Evolutionary conservation across 1,140 invertebrate species (phyloP).

Genomic region (Conus betulinus): DNA sequence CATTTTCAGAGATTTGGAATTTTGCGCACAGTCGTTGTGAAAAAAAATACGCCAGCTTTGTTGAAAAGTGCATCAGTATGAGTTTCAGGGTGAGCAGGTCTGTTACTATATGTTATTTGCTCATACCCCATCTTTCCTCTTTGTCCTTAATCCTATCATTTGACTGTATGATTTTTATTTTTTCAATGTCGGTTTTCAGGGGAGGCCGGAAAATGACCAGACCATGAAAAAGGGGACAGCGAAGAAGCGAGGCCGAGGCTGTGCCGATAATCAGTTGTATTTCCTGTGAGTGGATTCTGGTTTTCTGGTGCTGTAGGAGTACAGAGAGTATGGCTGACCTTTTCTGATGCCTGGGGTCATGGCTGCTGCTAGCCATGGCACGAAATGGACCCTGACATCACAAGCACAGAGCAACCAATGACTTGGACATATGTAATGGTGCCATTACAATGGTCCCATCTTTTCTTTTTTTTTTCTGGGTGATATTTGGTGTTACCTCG

Average conservation of each 20-base stretch:
- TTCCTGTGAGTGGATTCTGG: not conserved
- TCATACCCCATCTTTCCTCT: no score
- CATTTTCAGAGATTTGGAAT: no score
- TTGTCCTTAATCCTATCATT: not conserved
- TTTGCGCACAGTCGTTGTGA: no score
- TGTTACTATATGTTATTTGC: no score
- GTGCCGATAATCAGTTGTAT: not conserved
- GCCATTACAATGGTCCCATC: not conserved
- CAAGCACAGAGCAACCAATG: not conserved
- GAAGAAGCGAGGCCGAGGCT: no score
- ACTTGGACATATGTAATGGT: not conserved
- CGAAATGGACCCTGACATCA: not conserved
- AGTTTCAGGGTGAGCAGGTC: no score
- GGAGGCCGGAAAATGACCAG: not conserved
- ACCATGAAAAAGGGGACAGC: not conserved
- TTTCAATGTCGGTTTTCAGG: not conserved
- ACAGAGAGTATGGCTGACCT: not conserved
- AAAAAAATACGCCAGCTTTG: no score
- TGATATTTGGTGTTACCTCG: slow-evolving; percentile 1
- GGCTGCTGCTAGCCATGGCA: not conserved
- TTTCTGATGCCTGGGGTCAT: not conserved
- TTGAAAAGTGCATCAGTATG: no score
- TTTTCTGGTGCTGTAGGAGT: slow-evolving; percentile 3
- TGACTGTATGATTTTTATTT: not conserved
- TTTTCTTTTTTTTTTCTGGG: not conserved